These are phyloP conservation scores for Sminthurides aquaticus DNA, from an alignment of 2,888 invertebrate species.

Conservation along the genomic window DNA sequence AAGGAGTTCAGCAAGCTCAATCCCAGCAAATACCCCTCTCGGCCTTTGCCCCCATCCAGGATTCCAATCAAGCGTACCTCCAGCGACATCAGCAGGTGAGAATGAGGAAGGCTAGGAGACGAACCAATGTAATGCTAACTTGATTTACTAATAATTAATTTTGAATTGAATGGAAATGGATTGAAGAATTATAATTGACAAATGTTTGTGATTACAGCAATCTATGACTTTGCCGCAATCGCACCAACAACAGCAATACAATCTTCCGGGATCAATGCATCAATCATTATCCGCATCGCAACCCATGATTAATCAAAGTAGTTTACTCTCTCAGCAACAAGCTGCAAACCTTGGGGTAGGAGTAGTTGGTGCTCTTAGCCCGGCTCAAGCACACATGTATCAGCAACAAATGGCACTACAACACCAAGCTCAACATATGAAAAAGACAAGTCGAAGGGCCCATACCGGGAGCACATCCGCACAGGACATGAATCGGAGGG, in stretches of 20 bases:
- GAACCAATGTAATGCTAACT: no score
- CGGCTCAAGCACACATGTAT: constrained; percentile 44
- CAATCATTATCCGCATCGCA: constrained; percentile 13
- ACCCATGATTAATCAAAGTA: constrained; percentile 26
- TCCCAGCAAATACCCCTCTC: constrained; percentile 45
- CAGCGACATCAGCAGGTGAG: constrained; percentile 40
- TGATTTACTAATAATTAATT: no score
- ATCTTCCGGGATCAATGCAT: constrained; percentile 18
- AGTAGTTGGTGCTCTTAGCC: constrained; percentile 40
- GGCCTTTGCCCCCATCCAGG: constrained; percentile 43
- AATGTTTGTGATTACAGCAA: not conserved
- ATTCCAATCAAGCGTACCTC: constrained; percentile 36
- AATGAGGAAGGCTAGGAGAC: no score
- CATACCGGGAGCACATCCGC: constrained; percentile 26
- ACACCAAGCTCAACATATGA: constrained; percentile 49
- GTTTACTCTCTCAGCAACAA: constrained; percentile 40
- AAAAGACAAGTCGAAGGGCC: constrained; percentile 46
- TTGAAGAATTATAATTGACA: no score
- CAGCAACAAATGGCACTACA: constrained; percentile 48
- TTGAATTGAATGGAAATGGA: no score
- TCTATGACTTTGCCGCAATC: not conserved
- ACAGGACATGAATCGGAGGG: constrained; percentile 31
- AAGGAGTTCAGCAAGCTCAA: constrained; percentile 44
- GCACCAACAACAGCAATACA: constrained; percentile 33
- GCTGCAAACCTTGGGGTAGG: constrained; percentile 36